A percentile compares a stretch with the other conserved stretches of the same genome.
phyloP scores from a whole-genome alignment of 1,140 invertebrate genomes.

The Tetramorium parvispinum region DNA sequence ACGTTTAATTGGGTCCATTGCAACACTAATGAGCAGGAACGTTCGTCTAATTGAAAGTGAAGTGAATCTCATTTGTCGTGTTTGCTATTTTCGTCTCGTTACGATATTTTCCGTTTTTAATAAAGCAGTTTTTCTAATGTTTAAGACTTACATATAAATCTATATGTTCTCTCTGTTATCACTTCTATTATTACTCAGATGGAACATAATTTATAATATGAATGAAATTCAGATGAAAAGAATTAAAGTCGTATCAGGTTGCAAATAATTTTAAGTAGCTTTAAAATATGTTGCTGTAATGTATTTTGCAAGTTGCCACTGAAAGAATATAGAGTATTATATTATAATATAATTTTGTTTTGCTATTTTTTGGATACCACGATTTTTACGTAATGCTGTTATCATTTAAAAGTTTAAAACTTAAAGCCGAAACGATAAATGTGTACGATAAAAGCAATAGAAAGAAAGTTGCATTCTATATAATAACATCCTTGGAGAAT shows the following conservation, averaged over 20 bases:
- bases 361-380: neutral
- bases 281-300: neutral
- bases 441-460: neutral
- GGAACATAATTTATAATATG: neutral
- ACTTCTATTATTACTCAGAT: neutral
- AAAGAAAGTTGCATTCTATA: neutral
- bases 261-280: neutral
- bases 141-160: neutral
- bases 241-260: neutral
- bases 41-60: constrained; percentile 40
- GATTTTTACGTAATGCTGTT: neutral
- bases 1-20: constrained; percentile 53
- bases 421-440: neutral
- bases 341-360: neutral
- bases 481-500: neutral
- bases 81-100: constrained; percentile 15
- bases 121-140: neutral
- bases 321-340: neutral
- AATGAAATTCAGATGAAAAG: neutral
- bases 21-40: constrained; percentile 18
- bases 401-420: neutral
- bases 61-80: neutral
- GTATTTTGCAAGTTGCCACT: neutral
- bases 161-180: neutral
- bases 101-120: neutral